phyloP scores from a whole-genome alignment of 2,888 invertebrate genomes.

The Creontiades dilutus region DNA sequence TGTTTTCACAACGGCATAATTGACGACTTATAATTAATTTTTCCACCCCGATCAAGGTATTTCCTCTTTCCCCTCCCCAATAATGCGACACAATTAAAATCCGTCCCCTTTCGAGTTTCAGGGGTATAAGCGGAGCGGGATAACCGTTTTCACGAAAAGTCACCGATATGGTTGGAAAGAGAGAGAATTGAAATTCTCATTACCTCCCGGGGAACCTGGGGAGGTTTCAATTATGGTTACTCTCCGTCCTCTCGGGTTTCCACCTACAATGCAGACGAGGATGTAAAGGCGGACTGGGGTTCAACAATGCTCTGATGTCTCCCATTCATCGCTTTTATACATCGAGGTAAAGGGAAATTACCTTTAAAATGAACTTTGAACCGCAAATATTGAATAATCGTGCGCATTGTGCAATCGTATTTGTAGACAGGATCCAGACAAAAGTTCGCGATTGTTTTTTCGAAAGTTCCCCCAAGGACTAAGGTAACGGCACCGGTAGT shows the following conservation, averaged over 20 bases:
- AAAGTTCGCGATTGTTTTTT: too few species aligned
- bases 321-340: not conserved
- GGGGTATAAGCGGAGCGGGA: not conserved
- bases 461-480: too few species aligned
- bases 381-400: not conserved
- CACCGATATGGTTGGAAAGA: constrained; percentile 24
- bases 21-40: constrained; percentile 62
- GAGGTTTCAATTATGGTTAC: constrained; percentile 42
- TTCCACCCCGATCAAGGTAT: constrained; percentile 36
- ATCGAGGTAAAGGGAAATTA: not conserved
- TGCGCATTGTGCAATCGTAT: not conserved
- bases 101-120: constrained; percentile 10
- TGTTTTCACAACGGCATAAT: constrained; percentile 44
- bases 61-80: constrained; percentile 24
- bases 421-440: too few species aligned
- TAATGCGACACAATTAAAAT: constrained; percentile 33
- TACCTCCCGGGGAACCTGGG: constrained; percentile 12
- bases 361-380: not conserved
- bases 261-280: not conserved
- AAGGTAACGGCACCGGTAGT: too few species aligned
- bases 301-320: not conserved
- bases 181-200: constrained; percentile 45
- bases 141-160: not conserved
- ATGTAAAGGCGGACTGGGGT: not conserved
- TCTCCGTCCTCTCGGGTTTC: not conserved